Evolutionary conservation across 92 coral and sea anemone species (phyloP).

Genomic region (Plumapathes pennacea): DNA sequence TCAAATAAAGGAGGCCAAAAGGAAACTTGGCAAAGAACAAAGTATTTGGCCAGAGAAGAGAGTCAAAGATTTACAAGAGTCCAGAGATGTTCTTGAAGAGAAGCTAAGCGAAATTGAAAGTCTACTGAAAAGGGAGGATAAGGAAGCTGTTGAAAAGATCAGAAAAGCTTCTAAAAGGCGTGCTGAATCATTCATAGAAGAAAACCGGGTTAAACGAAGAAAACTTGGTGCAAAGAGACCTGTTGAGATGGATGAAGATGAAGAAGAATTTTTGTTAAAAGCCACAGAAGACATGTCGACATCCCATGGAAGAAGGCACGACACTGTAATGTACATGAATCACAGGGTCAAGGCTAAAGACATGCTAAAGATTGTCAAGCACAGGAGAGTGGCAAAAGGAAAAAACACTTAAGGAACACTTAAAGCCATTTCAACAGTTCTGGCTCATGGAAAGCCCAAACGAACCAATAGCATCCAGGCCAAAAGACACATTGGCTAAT

Average conservation of each 20-base stretch:
- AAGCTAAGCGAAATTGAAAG: slow-evolving; percentile 13
- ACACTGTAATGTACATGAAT: slow-evolving; percentile 53
- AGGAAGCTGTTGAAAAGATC: slow-evolving; percentile 12
- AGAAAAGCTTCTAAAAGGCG: slow-evolving; percentile 39
- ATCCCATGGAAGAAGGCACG: slow-evolving; percentile 57
- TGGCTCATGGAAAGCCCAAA: slow-evolving; percentile 59
- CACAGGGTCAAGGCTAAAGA: slow-evolving; percentile 48
- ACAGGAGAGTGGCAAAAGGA: slow-evolving; percentile 32
- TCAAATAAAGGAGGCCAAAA: slow-evolving; percentile 13
- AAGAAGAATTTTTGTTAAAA: slow-evolving; percentile 43
- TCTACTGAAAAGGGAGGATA: slow-evolving; percentile 23
- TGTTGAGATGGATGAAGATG: slow-evolving; percentile 31
- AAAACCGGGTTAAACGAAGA: slow-evolving; percentile 31
- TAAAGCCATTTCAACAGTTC: slow-evolving; percentile 36
- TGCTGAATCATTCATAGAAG: slow-evolving; percentile 31
- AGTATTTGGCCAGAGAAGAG: slow-evolving; percentile 19
- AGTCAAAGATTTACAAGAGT: slow-evolving; percentile 40
- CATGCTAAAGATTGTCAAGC: slow-evolving; percentile 36
- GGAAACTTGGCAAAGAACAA: slow-evolving; percentile 19
- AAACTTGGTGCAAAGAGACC: slow-evolving; percentile 38
- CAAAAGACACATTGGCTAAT: slow-evolving; percentile 48
- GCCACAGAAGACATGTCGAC: slow-evolving; percentile 56
- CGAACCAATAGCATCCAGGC: slow-evolving; percentile 52
- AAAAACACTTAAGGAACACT: slow-evolving; percentile 30
- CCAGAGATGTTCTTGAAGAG: slow-evolving; percentile 11